A percentile compares a stretch with the other conserved stretches of the same genome.
phyloP scores from a whole-genome alignment of 2,113 vertebrate genomes.

The Tamias sibiricus region DNA sequence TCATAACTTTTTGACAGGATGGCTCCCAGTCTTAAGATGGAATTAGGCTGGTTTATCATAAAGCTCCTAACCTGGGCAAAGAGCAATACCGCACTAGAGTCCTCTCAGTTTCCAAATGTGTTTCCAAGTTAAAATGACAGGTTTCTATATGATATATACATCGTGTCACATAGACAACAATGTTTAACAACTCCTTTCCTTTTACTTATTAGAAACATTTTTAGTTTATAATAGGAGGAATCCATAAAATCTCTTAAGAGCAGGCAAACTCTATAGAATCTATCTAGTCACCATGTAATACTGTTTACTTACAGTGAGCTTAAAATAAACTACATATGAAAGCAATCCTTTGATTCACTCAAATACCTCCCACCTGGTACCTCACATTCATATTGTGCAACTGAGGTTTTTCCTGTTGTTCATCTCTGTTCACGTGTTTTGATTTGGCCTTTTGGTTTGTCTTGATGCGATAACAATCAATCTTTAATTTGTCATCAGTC shows the following conservation, averaged over 20 bases:
- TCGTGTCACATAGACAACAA: background rate
- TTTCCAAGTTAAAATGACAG: slow-evolving; percentile 21
- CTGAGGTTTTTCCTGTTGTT: background rate
- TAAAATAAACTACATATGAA: background rate
- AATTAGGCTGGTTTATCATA: too few species aligned
- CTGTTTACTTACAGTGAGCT: background rate
- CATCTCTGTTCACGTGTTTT: background rate
- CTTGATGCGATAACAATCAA: background rate
- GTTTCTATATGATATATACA: background rate
- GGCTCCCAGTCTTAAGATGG: too few species aligned
- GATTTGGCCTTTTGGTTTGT: background rate
- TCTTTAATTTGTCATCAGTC: background rate
- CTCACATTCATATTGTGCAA: background rate
- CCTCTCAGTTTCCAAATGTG: slow-evolving; percentile 15
- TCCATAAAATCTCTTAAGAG: background rate
- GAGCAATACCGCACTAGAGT: background rate
- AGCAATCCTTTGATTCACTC: background rate
- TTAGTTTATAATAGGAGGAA: background rate
- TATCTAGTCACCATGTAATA: background rate
- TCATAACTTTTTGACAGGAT: too few species aligned
- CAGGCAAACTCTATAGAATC: background rate
- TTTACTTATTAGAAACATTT: background rate
- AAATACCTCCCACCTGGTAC: background rate
- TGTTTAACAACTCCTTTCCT: background rate
- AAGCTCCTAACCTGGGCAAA: slow-evolving; percentile 9